Base-by-base conservation (phyloP, 2,797 vertebrate species). In the Buceros bicornis region DNA sequence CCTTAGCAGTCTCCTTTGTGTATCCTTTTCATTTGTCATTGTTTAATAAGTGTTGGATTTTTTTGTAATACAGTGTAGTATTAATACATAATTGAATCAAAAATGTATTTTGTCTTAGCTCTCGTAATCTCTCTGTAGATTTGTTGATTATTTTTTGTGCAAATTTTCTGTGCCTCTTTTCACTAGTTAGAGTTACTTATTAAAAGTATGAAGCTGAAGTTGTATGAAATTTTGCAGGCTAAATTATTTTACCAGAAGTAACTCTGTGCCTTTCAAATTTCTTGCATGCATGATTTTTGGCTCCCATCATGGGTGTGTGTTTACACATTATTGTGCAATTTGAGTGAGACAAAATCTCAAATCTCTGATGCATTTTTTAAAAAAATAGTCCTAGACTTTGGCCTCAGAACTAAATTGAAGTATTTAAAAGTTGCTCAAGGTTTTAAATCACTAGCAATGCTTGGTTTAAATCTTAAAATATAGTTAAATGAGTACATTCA, bases 151-250 rank as follows among this genome's bases (percentile, higher is more conserved):
- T 43, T 74, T 87, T 71, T 9, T 28, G 11, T 28, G 47, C 8
- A 51, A 10, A 12, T 13, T 53, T 67, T 57, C 31, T 33, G 16
- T 60, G 6, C 28, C 62, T 8, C 61, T 66, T 51, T 57, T 33
- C 8, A 14, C 43, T 72, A 43, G 24, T 76, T 53, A 35, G 26
- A 64, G 50, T 66, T 48, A 29, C 10, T 82, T 25, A 14, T 42
- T 9, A 15, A 24, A 79, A 74, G 4, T 19, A 12, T 0, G 0
- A 60, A 65, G 22, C 18, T 78, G 66, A 56, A 42, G 14, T n/a
- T 33, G 5, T n/a, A 37, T 69, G 71, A 58, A 47, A 58, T 6
- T 33, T 64, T 79, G 8, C 14, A 60, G 61, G 18, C 37, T 86
- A 6, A 21, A 1, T 40, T 50, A 43, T 51, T 80, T 92, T 7